Conservation (phyloP, 2,113 vertebrate genomes). For the Grammomys surdaster region DNA sequence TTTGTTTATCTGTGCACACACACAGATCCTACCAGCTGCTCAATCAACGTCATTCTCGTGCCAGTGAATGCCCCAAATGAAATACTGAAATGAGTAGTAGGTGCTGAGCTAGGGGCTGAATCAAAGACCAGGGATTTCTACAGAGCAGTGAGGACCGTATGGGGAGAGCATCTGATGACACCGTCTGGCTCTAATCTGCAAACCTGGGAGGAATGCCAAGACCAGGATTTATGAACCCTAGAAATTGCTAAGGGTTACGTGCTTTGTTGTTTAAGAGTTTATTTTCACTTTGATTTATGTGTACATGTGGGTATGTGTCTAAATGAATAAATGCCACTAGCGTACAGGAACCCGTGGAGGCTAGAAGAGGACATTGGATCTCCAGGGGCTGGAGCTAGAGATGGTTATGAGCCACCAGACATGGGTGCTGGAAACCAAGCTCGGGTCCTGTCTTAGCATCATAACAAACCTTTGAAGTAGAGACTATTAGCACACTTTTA, state of each 20-base stretch:
- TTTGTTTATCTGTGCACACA: background rate
- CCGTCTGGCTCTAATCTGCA: background rate
- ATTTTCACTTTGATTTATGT: background rate
- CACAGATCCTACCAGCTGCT: background rate
- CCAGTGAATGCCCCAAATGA: slow-evolving; percentile 10
- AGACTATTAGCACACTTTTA: background rate
- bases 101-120: background rate
- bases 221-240: background rate
- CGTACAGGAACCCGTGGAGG: background rate
- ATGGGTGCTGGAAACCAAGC: background rate
- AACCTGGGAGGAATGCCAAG: background rate
- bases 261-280: background rate
- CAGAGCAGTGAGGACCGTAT: background rate
- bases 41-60: background rate
- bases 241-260: background rate
- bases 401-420: background rate
- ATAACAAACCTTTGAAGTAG: background rate
- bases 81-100: background rate
- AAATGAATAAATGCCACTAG: background rate
- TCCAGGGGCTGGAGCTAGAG: background rate
- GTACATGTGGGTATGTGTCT: background rate
- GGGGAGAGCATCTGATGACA: background rate
- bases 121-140: slow-evolving; percentile 18
- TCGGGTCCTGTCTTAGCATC: background rate
- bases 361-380: background rate